phyloP scores from a whole-genome alignment of 2,113 vertebrate species.

The Manacus vitellinus region DNA sequence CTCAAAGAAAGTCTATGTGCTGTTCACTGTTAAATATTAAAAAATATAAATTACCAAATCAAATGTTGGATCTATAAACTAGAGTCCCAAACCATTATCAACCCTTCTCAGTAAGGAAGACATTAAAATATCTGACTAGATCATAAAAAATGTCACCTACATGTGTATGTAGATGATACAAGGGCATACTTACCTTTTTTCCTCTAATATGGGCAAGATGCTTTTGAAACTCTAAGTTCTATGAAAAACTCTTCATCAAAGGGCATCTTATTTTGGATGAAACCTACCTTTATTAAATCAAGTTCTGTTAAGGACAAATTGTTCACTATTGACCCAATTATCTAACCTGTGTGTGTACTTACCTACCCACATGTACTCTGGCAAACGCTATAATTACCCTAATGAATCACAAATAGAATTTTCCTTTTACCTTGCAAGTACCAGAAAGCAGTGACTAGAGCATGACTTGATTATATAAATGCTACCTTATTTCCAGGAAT shows the following conservation, averaged over 20 bases:
- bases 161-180: neutral
- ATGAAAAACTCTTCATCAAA: neutral
- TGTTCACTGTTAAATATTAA: neutral
- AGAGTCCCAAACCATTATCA: neutral
- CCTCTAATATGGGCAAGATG: neutral
- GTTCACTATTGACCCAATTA: slow-evolving; percentile 37
- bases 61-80: neutral
- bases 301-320: neutral
- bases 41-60: neutral
- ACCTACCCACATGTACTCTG: neutral
- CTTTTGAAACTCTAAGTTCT: neutral
- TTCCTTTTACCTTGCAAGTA: slow-evolving; percentile 36
- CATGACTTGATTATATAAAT: slow-evolving; percentile 50
- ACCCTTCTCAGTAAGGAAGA: neutral
- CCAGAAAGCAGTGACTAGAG: neutral
- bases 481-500: slow-evolving; percentile 37
- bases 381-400: slow-evolving; percentile 15
- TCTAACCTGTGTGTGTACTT: slow-evolving; percentile 4
- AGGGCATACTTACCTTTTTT: neutral
- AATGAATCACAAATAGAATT: slow-evolving; percentile 53
- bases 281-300: neutral
- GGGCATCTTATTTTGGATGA: neutral
- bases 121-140: neutral
- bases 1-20: neutral
- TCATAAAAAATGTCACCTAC: neutral